Evolutionary conservation across 1,140 invertebrate species (phyloP).

Genomic region (Leucophenga varia): DNA sequence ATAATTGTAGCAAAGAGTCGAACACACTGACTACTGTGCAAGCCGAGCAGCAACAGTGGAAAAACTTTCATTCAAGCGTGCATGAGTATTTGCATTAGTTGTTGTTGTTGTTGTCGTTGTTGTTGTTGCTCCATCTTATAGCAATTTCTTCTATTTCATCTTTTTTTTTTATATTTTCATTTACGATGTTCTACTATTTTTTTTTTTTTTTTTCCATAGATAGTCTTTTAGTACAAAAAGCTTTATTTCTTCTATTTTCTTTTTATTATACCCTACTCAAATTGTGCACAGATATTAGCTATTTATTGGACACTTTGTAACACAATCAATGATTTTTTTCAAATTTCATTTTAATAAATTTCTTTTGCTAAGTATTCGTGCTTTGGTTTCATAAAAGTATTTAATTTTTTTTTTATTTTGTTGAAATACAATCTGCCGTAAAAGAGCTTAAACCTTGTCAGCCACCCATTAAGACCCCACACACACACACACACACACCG

Average conservation of each 20-base stretch:
- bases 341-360: too few relatives aligned
- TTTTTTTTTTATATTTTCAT: not conserved
- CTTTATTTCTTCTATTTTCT: slow-evolving; percentile 15
- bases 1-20: not conserved
- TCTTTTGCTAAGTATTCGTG: too few relatives aligned
- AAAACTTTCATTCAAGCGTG: slow-evolving; percentile 13
- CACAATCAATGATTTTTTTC: too few relatives aligned
- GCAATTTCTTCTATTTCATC: too few relatives aligned
- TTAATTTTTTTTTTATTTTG: slow-evolving; percentile 25
- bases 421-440: slow-evolving; percentile 51
- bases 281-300: too few relatives aligned
- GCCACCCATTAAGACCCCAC: slow-evolving; percentile 51
- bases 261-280: too few relatives aligned
- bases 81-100: slow-evolving; percentile 27
- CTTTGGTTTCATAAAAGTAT: too few relatives aligned
- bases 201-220: too few relatives aligned
- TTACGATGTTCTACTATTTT: slow-evolving; percentile 7
- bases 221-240: too few relatives aligned
- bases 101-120: slow-evolving; percentile 12
- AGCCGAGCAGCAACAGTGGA: too few relatives aligned
- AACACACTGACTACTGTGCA: too few relatives aligned
- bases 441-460: slow-evolving; percentile 54
- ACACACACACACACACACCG: slow-evolving; percentile 43
- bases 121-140: slow-evolving; percentile 7
- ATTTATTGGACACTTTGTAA: too few relatives aligned